Base-by-base conservation (phyloP, 2,888 invertebrate genomes). In the Erebia aethiops region DNA sequence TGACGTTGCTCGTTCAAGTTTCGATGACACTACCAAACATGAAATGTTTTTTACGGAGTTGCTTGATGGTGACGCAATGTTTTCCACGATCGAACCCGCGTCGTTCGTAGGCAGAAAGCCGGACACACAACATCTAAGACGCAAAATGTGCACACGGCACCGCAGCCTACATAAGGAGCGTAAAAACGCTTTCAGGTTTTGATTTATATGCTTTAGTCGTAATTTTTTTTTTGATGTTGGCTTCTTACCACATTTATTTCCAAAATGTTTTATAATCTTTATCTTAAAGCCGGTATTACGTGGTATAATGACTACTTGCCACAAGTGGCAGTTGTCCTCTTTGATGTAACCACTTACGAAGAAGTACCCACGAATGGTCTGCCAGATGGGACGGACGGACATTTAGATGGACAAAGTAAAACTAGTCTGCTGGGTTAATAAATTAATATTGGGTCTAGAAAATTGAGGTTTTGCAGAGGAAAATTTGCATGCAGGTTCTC, bases 91-190 rank as follows among this genome's bases (percentile, higher is more conserved):
- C 78, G 81, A 83, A 78, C 78, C 35, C 21, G 21, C 21, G 35
- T 35, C 35, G 35, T 35, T 35, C 87, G 90, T 90, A 88, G 89
- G 89, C 84, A 77, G 87, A 87, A 84, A 88, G 86, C 87, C 89
- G 90, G 88, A 90, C 87, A 86, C 88, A 83, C 84, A 83, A 83
- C 80, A 82, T 82, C 67, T 83, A 83, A 84, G 81, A 83, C 83
- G 82, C 82, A 80, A 85, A 83, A 84, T 86, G 81, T 91, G 91
- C 92, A 84, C 92, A 92, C 92, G 91, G 90, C 91, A 90, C 92
- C 84, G 77, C 87, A 89, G 87, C 88, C 90, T 87, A 91, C 88
- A 89, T 87, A 87, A 88, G 83, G 85, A 85, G 86, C 87, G 85
- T 89, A 88, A 88, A 87, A 88, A 86, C 82, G 81, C 78, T 83